Conservation (phyloP, 2,797 vertebrate genomes). For the Anabacerthia variegaticeps region DNA sequence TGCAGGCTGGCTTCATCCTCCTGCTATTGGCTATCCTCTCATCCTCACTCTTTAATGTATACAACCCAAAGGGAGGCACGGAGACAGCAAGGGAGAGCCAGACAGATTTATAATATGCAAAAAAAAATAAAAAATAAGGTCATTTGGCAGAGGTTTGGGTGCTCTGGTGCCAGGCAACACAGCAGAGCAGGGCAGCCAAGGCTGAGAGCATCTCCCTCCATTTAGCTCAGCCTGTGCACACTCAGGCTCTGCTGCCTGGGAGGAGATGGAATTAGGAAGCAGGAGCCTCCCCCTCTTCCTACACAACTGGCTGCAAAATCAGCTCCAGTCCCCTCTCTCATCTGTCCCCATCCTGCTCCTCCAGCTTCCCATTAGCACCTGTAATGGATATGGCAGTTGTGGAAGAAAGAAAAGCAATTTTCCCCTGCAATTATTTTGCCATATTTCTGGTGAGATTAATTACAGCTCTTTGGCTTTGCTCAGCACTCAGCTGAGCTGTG, state of each 20-base stretch:
- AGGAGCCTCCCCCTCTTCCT: background rate
- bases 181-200: background rate
- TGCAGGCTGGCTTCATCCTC: background rate
- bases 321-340: background rate
- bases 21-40: background rate
- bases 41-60: background rate
- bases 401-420: background rate
- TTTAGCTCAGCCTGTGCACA: background rate
- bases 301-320: background rate
- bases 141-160: background rate
- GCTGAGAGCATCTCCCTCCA: background rate
- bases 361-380: background rate
- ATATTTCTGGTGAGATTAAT: background rate
- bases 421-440: background rate
- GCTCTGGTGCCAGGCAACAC: background rate
- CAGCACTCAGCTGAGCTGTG: fast-evolving
- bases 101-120: background rate
- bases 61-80: background rate
- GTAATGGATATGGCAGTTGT: background rate
- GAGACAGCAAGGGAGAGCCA: background rate
- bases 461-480: background rate
- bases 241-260: background rate
- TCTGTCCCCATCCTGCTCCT: background rate
- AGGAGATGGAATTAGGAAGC: background rate
- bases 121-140: background rate